Evolutionary conservation across 2,888 invertebrate genomes (phyloP).

Genomic region (Brachycybe producta): DNA sequence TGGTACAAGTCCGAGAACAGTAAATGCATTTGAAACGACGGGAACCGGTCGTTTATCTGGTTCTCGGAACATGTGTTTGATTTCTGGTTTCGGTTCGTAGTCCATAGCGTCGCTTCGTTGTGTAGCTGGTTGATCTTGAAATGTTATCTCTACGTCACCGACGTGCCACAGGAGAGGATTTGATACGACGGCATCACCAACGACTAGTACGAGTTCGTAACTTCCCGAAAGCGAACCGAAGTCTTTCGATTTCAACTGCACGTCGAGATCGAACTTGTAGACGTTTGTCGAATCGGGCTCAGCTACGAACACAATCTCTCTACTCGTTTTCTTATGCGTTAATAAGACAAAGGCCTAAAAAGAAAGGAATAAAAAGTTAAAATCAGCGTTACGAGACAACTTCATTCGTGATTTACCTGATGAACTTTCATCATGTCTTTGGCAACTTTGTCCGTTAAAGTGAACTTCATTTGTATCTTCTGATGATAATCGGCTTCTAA

Average conservation of each 20-base stretch:
- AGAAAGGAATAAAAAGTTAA: neutral
- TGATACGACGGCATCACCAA: slow-evolving; percentile 81
- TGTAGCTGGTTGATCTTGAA: slow-evolving; percentile 42
- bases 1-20: slow-evolving; percentile 65
- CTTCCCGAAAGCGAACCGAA: slow-evolving; percentile 60
- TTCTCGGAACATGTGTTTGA: slow-evolving; percentile 72
- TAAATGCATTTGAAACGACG: slow-evolving; percentile 79
- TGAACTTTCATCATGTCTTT: slow-evolving; percentile 51
- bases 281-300: slow-evolving; percentile 53
- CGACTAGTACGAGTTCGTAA: slow-evolving; percentile 66
- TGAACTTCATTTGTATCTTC: slow-evolving; percentile 68
- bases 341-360: slow-evolving; percentile 81
- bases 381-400: neutral
- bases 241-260: slow-evolving; percentile 63
- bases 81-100: slow-evolving; percentile 46
- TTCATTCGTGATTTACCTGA: slow-evolving; percentile 31
- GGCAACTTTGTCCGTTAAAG: slow-evolving; percentile 54
- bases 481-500: slow-evolving; percentile 82
- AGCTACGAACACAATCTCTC: slow-evolving; percentile 86
- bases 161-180: slow-evolving; percentile 81
- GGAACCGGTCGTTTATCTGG: slow-evolving; percentile 84
- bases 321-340: slow-evolving; percentile 47
- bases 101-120: slow-evolving; percentile 22
- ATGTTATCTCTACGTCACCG: slow-evolving; percentile 59
- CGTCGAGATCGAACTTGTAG: slow-evolving; percentile 84